Evolutionary conservation across 2,113 vertebrate genomes (phyloP), one percentile per base, ranked within the genome.

Genomic region (Cebus imitator): DNA sequence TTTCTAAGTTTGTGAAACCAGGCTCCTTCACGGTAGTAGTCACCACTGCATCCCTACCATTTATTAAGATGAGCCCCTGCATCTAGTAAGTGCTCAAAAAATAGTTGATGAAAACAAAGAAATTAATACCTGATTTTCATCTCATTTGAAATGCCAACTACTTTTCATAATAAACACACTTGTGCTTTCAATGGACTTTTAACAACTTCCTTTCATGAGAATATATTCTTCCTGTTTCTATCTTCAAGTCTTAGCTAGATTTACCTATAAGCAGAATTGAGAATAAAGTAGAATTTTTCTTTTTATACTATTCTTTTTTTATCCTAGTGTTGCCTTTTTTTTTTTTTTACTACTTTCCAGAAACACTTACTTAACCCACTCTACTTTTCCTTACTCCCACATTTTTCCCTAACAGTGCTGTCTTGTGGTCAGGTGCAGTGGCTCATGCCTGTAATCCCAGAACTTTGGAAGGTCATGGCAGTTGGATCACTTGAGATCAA

Each of bases 11-110:
- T 35, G 20, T 30, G 37, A 61, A 37, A 52, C 6, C 9, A 37
- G 8, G 5, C 16, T 64, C 0, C 9, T 21, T 86, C 27, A n/a
- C 14, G 5, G 21, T 21, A 23, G 6, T 35, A 5, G 4, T 18
- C 13, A 37, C 13, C 14, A 13, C 18, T 57, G 6, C n/a, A 2
- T 12, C 25, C 3, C n/a, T 8, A 16, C 12, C 10, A 23, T 8
- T 43, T 16, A 35, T 9, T 70, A 40, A 48, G 52, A 14, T 75
- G 64, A 40, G 50, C 48, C 10, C 2, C 5, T 52, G 3, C 3
- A 37, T 0, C 0, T 43, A 73, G 27, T 66, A 79, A 72, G 30
- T 30, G 2, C 66, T 91, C 40, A 87, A 10, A 23, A 72, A 85
- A 52, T 14, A 4, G 1, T 25, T 27, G 21, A 5, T 70, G 4